Evolutionary conservation across 1,140 invertebrate species (phyloP).

Genomic region (Aethina tumida): DNA sequence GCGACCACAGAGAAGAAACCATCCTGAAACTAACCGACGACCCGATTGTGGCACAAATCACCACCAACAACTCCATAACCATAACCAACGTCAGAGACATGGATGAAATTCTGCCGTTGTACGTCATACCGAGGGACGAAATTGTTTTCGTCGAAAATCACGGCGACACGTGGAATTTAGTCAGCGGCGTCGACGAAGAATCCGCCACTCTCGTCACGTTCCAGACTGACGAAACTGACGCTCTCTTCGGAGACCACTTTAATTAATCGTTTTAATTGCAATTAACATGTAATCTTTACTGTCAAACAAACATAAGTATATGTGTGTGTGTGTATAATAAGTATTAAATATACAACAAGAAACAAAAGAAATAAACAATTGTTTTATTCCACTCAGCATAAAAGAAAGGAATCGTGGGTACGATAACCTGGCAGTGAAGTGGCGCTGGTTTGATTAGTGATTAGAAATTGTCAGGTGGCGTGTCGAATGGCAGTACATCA

Average conservation of each 20-base stretch:
- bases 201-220: conserved; percentile 35
- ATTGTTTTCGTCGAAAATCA: conserved; percentile 20
- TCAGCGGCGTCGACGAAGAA: conserved; percentile 36
- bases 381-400: neutral
- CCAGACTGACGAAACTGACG: conserved; percentile 25
- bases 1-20: conserved; percentile 5
- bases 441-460: conserved; percentile 19
- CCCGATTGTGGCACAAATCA: conserved; percentile 14
- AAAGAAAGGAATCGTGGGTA: conserved; percentile 8
- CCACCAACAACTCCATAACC: conserved; percentile 4
- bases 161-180: conserved; percentile 30
- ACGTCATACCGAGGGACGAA: conserved; percentile 28
- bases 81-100: conserved; percentile 15
- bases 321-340: neutral
- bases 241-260: conserved; percentile 29
- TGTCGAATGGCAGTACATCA: conserved; percentile 30
- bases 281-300: conserved; percentile 5
- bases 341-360: no score
- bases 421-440: conserved; percentile 8
- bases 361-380: no score
- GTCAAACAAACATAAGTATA: neutral
- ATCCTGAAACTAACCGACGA: conserved; percentile 14
- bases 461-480: conserved; percentile 31
- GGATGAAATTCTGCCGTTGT: conserved; percentile 31
- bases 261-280: conserved; percentile 9